Evolutionary conservation across 2,888 invertebrate genomes (phyloP).

Genomic region (Hyalella azteca): DNA sequence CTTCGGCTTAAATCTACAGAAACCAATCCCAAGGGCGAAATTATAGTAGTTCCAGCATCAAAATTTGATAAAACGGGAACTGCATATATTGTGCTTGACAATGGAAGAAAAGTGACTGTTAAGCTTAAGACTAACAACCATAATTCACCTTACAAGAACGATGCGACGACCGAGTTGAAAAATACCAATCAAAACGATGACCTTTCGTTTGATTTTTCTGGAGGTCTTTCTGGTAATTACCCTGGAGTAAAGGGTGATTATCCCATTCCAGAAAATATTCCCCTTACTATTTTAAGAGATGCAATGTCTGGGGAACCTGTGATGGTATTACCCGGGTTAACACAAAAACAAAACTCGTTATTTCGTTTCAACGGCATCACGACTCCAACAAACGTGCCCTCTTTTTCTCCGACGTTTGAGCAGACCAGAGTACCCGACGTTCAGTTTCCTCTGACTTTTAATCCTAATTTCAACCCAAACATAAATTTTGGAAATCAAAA

Average conservation of each 20-base stretch:
- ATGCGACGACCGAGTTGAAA: background rate
- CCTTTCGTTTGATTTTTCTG: background rate
- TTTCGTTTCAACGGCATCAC: background rate
- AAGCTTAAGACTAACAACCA: background rate
- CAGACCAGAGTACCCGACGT: background rate
- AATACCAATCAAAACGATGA: background rate
- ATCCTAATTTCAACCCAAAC: background rate
- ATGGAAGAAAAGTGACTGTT: constrained; percentile 4
- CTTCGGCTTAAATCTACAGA: background rate
- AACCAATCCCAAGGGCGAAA: background rate
- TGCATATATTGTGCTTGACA: constrained; percentile 17
- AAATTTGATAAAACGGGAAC: constrained; percentile 16
- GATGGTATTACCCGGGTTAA: constrained; percentile 5
- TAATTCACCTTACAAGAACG: background rate
- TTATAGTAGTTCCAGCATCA: constrained; percentile 22
- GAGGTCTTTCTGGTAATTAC: background rate
- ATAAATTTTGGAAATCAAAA: background rate
- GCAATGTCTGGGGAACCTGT: constrained; percentile 22
- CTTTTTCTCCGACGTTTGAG: background rate
- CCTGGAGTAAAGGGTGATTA: background rate
- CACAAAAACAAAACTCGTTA: background rate
- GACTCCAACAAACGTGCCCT: background rate
- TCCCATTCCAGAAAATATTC: background rate
- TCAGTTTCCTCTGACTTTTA: background rate
- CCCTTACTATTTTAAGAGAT: constrained; percentile 20